Conservation (phyloP, 2,888 invertebrate genomes). For the Lacanobia oleracea region DNA sequence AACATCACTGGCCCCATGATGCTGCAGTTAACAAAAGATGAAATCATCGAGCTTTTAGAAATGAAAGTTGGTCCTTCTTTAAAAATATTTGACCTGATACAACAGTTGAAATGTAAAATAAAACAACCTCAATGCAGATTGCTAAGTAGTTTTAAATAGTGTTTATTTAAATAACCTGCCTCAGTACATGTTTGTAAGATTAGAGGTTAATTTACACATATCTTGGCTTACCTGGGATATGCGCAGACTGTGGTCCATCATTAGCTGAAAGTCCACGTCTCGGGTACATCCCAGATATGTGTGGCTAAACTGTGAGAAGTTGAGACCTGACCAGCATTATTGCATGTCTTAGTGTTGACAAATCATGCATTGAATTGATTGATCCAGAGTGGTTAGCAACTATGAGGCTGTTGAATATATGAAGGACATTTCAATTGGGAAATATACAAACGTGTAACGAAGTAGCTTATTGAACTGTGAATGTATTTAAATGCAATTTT, state of each 20-base stretch:
- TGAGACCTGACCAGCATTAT: not conserved
- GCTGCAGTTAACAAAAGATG: slow-evolving; percentile 96
- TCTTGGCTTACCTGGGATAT: no score
- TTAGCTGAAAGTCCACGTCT: no score
- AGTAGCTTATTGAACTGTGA: slow-evolving; percentile 48
- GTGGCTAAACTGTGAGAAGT: no score
- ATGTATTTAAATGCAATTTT: slow-evolving; percentile 35
- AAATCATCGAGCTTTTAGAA: slow-evolving; percentile 96
- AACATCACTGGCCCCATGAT: slow-evolving; percentile 95
- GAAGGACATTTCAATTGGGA: slow-evolving; percentile 25
- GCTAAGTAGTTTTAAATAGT: slow-evolving; percentile 74
- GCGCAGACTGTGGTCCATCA: no score
- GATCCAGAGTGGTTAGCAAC: not conserved
- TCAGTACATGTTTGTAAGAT: slow-evolving; percentile 30
- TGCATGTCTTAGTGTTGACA: not conserved
- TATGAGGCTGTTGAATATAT: not conserved
- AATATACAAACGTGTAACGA: slow-evolving; percentile 54
- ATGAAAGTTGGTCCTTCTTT: slow-evolving; percentile 98
- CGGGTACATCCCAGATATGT: no score
- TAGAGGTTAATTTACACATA: no score
- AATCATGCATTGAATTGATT: not conserved
- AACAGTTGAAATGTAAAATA: slow-evolving; percentile 96
- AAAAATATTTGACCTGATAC: slow-evolving; percentile 97
- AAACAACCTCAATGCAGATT: slow-evolving; percentile 93
- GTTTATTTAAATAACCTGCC: slow-evolving; percentile 47